Evolutionary conservation across 2,888 invertebrate genomes (phyloP), one percentile per base, ranked within the genome.

Genomic region (Campaea margaritaria): DNA sequence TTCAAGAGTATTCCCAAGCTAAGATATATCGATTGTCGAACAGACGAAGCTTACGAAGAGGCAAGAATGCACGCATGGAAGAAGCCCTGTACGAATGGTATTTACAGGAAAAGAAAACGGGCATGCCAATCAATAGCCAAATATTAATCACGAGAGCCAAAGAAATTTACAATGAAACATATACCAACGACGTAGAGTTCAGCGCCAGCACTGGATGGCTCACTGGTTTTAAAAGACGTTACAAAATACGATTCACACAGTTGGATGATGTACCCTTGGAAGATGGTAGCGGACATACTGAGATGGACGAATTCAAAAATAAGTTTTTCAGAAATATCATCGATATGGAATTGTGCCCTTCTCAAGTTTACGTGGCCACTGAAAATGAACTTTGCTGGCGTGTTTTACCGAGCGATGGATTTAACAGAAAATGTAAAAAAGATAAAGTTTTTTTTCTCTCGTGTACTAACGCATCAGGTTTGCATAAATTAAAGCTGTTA

Each of bases 341-440:
- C 15, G 51, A 48, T 13, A 21, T 43, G 8, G 51, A 55, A 43
- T 38, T 60, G 12, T 55, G 55, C 14, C 50, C 51, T 44, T 60
- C 60, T 11, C 68, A 67, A 60, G 58, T 70, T 42, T 73, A 68
- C 38, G 64, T 69, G 57, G 73, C 64, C 28, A 68, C 65, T 12
- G 64, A 70, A 43, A 65, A 64, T n/a, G 65, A 64, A 47, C 56
- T 69, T 31, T 73, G 66, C 41, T 71, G 69, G 68, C 68, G 65
- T 51, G 47, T 69, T 55, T 57, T 67, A 44, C 68, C 67, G 14
- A 61, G 60, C 59, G 65, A 61, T 15, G 61, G 62, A 51, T 59
- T 56, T 49, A 63, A 59, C 14, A 31, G 44, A 51, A 49, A 42
- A 31, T 31, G 34, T n/a, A 63, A 44, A 16, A 64, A 65, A 36